Percentiles rank a stretch among this genome's conserved stretches.
Evolutionary conservation across 2,888 invertebrate species (phyloP).

Genomic region (Heliconius ethilla): DNA sequence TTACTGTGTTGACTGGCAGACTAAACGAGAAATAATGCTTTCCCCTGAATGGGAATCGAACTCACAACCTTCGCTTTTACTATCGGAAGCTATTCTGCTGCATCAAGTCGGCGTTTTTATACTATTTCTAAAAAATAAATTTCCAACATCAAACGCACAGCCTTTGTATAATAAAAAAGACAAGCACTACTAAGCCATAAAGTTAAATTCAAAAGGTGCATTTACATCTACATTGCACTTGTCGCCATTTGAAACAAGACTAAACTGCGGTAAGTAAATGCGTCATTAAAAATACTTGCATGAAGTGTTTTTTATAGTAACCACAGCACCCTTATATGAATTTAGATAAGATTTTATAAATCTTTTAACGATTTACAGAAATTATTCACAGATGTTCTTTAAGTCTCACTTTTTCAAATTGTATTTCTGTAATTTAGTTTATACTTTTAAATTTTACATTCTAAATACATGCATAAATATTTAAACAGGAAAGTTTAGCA

Average conservation of each 20-base stretch:
- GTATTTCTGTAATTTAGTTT: not conserved
- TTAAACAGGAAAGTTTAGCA: too few species aligned
- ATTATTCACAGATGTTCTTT: not conserved
- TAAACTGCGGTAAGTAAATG: conserved; percentile 25
- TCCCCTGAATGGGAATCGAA: too few species aligned
- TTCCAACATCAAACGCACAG: not conserved
- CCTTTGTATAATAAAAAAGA: not conserved
- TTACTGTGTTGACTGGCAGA: too few species aligned
- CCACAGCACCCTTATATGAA: not conserved
- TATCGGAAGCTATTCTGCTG: too few species aligned
- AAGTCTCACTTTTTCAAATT: not conserved
- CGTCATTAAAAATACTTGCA: conserved; percentile 35
- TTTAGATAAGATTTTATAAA: not conserved
- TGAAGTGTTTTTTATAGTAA: conserved; percentile 22
- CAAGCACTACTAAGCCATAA: not conserved
- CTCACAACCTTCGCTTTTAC: too few species aligned
- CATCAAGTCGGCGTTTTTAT: too few species aligned
- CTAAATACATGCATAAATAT: too few species aligned
- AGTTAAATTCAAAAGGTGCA: not conserved
- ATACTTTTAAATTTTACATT: too few species aligned
- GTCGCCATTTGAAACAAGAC: conserved; percentile 21
- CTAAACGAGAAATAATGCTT: too few species aligned
- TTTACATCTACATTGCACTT: conserved; percentile 8
- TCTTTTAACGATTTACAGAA: not conserved
- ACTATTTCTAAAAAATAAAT: not conserved